Evolutionary conservation across 2,888 invertebrate species (phyloP).

Genomic region (Aplocera efformata): DNA sequence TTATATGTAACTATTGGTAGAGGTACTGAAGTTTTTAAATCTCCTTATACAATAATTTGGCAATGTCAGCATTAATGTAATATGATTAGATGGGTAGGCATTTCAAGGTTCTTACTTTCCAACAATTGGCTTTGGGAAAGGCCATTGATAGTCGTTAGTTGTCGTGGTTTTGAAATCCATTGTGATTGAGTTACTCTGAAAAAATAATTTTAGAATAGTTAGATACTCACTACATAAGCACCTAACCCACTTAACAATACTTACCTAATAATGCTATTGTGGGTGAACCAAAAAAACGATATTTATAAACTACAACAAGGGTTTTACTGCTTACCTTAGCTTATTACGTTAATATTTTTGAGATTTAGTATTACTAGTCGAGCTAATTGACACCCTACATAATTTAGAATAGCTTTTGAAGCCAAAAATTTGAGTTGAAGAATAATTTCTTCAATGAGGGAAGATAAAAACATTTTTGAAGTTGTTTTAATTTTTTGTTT

Average conservation of each 20-base stretch:
- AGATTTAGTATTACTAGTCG: slow-evolving; percentile 66
- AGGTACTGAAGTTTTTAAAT: no score
- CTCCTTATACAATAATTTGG: no score
- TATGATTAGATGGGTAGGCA: no score
- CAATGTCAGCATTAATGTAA: no score
- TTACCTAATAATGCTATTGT: no score
- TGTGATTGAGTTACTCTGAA: slow-evolving; percentile 12
- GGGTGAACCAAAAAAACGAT: no score
- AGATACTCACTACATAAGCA: no score
- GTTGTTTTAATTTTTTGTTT: slow-evolving; percentile 53
- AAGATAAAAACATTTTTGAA: slow-evolving; percentile 77
- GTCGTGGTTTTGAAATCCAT: slow-evolving; percentile 74
- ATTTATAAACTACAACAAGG: no score
- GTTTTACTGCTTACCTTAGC: slow-evolving; percentile 35
- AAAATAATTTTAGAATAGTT: no score
- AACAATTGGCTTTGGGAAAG: slow-evolving; percentile 77
- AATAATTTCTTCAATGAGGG: slow-evolving; percentile 73
- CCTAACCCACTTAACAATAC: no score
- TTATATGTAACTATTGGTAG: slow-evolving; percentile 15
- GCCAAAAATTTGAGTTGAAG: slow-evolving; percentile 70
- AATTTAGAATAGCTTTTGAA: slow-evolving; percentile 73
- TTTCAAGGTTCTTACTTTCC: slow-evolving; percentile 63
- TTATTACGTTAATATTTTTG: slow-evolving; percentile 67
- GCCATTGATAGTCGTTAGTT: slow-evolving; percentile 81
- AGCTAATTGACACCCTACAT: slow-evolving; percentile 76